These are phyloP conservation scores for Indicator maculatus DNA, from an alignment of 2,113 vertebrate genomes.

Conservation along the genomic window DNA sequence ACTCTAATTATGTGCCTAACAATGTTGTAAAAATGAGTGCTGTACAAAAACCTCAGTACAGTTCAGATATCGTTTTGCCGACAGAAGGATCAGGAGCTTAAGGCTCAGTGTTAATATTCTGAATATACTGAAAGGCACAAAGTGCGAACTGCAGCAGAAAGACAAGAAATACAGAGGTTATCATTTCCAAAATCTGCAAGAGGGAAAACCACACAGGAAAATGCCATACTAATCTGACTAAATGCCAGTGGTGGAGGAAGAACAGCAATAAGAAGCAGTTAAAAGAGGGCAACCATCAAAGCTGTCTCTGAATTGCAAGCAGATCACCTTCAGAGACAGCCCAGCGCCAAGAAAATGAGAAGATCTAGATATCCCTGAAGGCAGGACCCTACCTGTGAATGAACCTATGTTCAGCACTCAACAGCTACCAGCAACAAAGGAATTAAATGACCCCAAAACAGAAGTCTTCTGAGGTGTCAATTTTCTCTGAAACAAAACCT, in stretches of 20 bases:
- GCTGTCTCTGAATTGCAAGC: neutral
- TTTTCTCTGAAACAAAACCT: neutral
- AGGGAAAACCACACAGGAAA: constrained; percentile 18
- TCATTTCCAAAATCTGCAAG: neutral
- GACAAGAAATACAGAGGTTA: neutral
- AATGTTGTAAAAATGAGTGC: constrained; percentile 12
- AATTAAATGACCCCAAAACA: neutral
- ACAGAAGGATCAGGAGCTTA: constrained; percentile 29
- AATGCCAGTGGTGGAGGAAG: neutral
- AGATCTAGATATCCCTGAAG: neutral
- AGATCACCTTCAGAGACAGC: neutral
- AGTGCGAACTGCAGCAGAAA: constrained; percentile 28
- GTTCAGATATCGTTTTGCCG: neutral
- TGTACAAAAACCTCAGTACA: neutral
- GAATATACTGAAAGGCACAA: neutral
- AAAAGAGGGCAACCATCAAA: neutral
- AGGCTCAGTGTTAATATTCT: neutral
- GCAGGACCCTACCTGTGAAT: neutral
- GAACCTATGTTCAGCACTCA: neutral
- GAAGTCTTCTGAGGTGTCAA: neutral
- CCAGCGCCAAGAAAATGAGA: neutral
- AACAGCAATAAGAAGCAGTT: neutral
- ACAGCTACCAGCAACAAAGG: neutral
- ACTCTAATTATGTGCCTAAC: constrained; percentile 56
- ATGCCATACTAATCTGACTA: neutral